Evolutionary conservation across 37 sponge, comb jelly and placozoan species (phyloP), one percentile per base, ranked within the genome.

Genomic region (Ianthella basta): DNA sequence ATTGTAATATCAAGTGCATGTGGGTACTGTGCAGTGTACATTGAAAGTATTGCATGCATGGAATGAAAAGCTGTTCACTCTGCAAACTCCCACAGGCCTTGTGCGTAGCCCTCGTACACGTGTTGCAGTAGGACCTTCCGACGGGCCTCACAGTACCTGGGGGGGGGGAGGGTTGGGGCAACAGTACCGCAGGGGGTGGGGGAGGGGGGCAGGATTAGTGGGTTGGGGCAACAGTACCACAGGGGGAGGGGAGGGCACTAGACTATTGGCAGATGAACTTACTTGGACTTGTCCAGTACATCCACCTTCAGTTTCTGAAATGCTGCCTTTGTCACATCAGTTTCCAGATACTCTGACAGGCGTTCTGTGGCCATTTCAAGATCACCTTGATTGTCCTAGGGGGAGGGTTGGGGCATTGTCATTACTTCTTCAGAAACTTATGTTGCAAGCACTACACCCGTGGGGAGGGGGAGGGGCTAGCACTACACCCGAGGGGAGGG

Each of bases 81-180:
- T 16, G 59, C 64, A 60, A 86, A 94, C 74, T 94, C 97, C 97
- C 97, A 97, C 36, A 89, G 38, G 39, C 95, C 97, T n/a, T 86
- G 53, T 32, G 95, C 97, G 68, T 97, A 97, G 32, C 97, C 97
- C 60, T 97, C 97, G 60, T 88, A 92, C 8, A 97, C 97, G 80
- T 92, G 90, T 19, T 92, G 92, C 74, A 97, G 85, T 19, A 97
- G 60, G 2, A 74, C 93, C 33, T 86, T 68, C 5, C 95, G 38
- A 21, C 97, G 67, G 21, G 87, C 79, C 66, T 92, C 90, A 79
- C 97, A 97, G 86, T 97, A 97, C 80, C 95, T 97, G 55, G 1
- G 8, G 41, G 36, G 29, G 25, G 59, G 14, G 23, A 27, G 70
- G 27, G 15, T 14, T 15, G 25, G 32, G 19, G 14, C 19, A 3